Conservation (phyloP, 2,888 invertebrate genomes). For the Cephus pulcher region DNA sequence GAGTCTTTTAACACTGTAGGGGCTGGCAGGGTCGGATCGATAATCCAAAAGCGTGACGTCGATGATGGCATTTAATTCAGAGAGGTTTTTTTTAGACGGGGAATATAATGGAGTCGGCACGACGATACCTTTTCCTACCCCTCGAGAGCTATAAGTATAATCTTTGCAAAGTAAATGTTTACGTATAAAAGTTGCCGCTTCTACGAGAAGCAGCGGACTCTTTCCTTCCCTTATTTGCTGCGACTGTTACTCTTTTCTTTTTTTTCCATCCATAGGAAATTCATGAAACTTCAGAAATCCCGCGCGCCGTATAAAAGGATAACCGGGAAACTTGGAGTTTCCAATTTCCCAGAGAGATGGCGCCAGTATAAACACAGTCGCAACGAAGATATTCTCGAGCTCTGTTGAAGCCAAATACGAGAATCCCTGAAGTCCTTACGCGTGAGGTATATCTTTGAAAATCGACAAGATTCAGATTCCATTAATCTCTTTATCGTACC, state of each 20-base stretch:
- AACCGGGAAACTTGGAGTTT: neutral
- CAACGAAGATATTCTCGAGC: neutral
- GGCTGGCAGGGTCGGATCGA: neutral
- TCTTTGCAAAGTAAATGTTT: neutral
- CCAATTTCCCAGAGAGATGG: slow-evolving; percentile 1
- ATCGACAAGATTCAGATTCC: neutral
- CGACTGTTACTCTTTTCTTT: neutral
- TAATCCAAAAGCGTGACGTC: neutral
- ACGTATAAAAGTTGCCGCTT: neutral
- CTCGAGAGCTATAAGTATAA: neutral
- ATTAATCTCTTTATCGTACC: neutral
- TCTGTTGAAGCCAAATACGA: neutral
- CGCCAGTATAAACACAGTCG: neutral
- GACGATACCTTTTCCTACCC: neutral
- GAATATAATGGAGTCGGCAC: neutral
- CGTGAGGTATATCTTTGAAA: neutral
- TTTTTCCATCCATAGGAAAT: neutral
- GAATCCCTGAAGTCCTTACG: neutral
- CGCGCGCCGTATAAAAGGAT: neutral
- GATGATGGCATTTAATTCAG: neutral
- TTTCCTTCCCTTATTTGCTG: neutral
- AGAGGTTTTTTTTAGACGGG: neutral
- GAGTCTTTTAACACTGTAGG: neutral
- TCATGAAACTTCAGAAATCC: neutral
- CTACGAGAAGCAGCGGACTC: neutral